A percentile compares a stretch with the other conserved stretches of the same genome.
Conservation (phyloP, 2,888 invertebrate genomes). For the Adela reaumurella region DNA sequence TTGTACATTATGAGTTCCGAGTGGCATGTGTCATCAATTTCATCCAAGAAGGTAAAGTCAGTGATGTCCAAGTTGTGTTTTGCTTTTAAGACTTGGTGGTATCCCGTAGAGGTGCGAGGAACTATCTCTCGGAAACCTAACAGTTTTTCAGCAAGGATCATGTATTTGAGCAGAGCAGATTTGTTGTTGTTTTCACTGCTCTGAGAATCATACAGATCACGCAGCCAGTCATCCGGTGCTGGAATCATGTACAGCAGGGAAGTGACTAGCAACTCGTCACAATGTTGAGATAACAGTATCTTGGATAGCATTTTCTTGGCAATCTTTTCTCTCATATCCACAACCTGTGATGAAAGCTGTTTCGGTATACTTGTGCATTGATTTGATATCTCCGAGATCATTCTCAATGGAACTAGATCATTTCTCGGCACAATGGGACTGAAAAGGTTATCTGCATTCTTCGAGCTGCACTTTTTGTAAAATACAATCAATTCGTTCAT, state of each 20-base stretch:
- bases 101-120: neutral
- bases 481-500: constrained; percentile 34
- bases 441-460: neutral
- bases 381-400: constrained; percentile 11
- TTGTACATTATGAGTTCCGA: constrained; percentile 42
- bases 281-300: constrained; percentile 28
- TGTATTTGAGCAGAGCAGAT: neutral
- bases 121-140: neutral
- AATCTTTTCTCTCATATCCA: constrained; percentile 18
- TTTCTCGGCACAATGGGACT: neutral
- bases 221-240: neutral
- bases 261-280: constrained; percentile 36
- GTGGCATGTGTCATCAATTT: constrained; percentile 46
- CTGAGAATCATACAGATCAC: neutral
- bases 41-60: constrained; percentile 39
- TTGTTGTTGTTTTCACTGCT: neutral
- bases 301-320: constrained; percentile 29
- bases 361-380: neutral
- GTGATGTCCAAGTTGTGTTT: constrained; percentile 43
- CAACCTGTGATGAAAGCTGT: neutral
- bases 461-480: constrained; percentile 16
- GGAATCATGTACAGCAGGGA: neutral
- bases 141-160: neutral
- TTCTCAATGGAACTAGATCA: constrained; percentile 30
- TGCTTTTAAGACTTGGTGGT: constrained; percentile 25